Evolutionary conservation across 2,888 invertebrate species (phyloP).

Genomic region (Chirona hameri): DNA sequence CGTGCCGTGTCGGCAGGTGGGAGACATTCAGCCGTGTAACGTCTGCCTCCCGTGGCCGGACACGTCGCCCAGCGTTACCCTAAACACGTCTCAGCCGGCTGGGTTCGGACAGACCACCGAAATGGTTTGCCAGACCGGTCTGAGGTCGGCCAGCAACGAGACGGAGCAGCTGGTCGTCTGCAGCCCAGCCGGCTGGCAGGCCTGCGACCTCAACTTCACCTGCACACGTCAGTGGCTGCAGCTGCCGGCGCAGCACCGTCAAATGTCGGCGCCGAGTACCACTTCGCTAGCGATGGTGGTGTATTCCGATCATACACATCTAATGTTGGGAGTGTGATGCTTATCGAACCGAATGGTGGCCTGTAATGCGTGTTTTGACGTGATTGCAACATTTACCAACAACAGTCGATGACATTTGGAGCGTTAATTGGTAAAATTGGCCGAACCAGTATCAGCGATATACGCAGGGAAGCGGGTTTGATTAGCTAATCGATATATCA

Average conservation of each 20-base stretch:
- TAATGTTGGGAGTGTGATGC: too few relatives aligned
- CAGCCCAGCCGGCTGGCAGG: not conserved
- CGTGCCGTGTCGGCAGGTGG: not conserved
- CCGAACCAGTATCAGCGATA: too few relatives aligned
- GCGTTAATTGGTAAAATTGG: too few relatives aligned
- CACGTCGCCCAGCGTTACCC: not conserved
- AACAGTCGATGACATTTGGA: too few relatives aligned
- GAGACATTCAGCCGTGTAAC: not conserved
- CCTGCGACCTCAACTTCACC: not conserved
- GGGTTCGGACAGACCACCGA: not conserved
- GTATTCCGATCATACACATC: too few relatives aligned
- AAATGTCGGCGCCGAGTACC: too few relatives aligned
- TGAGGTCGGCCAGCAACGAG: not conserved
- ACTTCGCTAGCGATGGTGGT: too few relatives aligned
- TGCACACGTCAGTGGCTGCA: not conserved
- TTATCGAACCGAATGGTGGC: too few relatives aligned
- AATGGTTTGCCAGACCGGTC: not conserved
- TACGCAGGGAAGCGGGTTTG: too few relatives aligned
- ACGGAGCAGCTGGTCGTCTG: not conserved
- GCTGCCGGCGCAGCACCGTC: not conserved
- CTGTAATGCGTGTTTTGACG: too few relatives aligned
- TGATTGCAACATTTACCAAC: too few relatives aligned
- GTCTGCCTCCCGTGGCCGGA: not conserved
- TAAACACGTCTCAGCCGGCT: not conserved
- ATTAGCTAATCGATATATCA: too few relatives aligned